Percentiles rank a stretch among this genome's conserved stretches.
phyloP scores from a whole-genome alignment of 1,140 invertebrate genomes.

The Triops longicaudatus region DNA sequence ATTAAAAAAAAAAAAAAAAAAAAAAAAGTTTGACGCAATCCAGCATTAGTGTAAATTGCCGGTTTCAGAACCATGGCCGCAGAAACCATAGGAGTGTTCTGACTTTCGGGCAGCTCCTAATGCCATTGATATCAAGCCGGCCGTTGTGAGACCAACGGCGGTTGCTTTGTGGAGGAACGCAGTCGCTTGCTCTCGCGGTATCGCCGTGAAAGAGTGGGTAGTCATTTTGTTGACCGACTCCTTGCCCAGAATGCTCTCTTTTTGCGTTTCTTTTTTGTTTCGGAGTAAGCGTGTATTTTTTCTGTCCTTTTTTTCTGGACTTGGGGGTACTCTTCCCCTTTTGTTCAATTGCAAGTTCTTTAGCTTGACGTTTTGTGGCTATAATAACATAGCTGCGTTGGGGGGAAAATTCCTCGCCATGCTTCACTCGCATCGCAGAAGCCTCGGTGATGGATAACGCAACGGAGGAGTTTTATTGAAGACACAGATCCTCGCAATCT shows the following conservation, averaged over 20 bases:
- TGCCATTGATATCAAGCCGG: neutral
- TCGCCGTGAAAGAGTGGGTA: neutral
- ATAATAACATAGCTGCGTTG: constrained; percentile 6
- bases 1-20: neutral
- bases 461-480: constrained; percentile 3
- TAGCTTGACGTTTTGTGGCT: neutral
- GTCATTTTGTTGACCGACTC: constrained; percentile 8
- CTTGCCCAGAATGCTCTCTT: neutral
- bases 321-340: neutral
- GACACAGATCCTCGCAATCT: neutral
- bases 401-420: neutral
- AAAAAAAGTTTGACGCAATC: neutral
- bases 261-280: neutral
- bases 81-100: neutral
- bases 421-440: neutral
- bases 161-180: neutral
- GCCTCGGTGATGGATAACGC: neutral
- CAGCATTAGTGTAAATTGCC: neutral
- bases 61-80: neutral
- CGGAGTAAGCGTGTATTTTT: too few species aligned
- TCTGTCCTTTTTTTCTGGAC: neutral
- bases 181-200: neutral
- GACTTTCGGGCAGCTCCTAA: neutral
- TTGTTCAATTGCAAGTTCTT: neutral
- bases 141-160: neutral